Conservation (phyloP, 2,113 vertebrate species). For the Syrrhaptes paradoxus region DNA sequence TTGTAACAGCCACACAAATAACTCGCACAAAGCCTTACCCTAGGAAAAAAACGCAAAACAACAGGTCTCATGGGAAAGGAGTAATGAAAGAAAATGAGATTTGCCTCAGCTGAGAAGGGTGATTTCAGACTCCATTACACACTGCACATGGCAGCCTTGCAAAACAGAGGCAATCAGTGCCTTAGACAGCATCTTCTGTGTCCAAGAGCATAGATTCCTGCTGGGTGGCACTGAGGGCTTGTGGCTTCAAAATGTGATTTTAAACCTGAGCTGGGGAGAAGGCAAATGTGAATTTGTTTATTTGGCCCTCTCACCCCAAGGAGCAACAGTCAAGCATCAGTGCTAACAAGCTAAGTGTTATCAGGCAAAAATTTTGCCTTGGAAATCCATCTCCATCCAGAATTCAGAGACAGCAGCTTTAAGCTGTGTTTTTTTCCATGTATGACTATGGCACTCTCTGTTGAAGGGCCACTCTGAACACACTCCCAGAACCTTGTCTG, state of each 20-base stretch:
- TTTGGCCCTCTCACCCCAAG: not conserved
- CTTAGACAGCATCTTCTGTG: not conserved
- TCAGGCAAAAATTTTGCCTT: not conserved
- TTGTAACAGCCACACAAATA: not conserved
- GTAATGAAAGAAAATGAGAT: not conserved
- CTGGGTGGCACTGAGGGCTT: not conserved
- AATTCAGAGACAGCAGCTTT: not conserved
- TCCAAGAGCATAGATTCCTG: not conserved
- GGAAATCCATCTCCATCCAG: not conserved
- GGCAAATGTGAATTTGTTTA: not conserved
- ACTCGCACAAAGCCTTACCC: not conserved
- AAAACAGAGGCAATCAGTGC: not conserved
- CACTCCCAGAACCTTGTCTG: not conserved
- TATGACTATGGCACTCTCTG: not conserved
- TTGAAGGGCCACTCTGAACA: not conserved
- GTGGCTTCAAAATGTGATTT: not conserved
- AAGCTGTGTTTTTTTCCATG: not conserved
- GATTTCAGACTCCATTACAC: not conserved
- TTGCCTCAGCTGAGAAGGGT: not conserved
- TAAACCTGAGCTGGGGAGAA: not conserved
- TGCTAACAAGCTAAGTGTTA: not conserved
- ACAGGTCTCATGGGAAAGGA: not conserved
- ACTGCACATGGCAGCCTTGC: not conserved
- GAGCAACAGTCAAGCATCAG: not conserved
- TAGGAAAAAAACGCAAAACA: not conserved